phyloP scores from a whole-genome alignment of 1,140 invertebrate genomes.

The Atta cephalotes region DNA sequence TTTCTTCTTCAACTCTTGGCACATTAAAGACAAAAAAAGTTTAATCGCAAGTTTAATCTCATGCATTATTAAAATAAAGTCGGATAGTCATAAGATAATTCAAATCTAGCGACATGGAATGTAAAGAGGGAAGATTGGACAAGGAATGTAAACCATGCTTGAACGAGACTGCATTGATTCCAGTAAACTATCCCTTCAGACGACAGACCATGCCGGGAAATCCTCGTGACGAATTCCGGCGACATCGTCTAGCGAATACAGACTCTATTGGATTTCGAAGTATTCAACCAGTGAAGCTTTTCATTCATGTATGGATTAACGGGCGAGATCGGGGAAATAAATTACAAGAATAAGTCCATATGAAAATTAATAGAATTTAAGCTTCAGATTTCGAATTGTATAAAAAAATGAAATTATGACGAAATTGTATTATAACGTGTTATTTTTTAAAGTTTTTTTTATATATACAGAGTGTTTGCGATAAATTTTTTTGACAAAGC shows the following conservation, averaged over 20 bases:
- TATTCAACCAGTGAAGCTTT: slow-evolving; percentile 42
- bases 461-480: too few relatives aligned
- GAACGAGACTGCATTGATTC: slow-evolving; percentile 58
- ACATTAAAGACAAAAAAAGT: slow-evolving; percentile 58
- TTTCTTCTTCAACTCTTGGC: slow-evolving; percentile 31
- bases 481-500: too few relatives aligned
- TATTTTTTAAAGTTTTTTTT: too few relatives aligned
- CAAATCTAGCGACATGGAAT: slow-evolving; percentile 18
- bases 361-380: slow-evolving; percentile 1
- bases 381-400: not conserved
- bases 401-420: not conserved
- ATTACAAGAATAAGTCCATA: slow-evolving; percentile 31
- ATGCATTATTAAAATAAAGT: slow-evolving; percentile 50
- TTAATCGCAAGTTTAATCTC: slow-evolving; percentile 57
- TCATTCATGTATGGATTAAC: slow-evolving; percentile 35
- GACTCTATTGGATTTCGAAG: slow-evolving; percentile 50
- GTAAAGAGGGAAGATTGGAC: not conserved
- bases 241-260: slow-evolving; percentile 51
- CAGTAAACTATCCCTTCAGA: slow-evolving; percentile 51
- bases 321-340: slow-evolving; percentile 5
- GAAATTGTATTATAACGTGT: too few relatives aligned
- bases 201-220: slow-evolving; percentile 33
- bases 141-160: slow-evolving; percentile 51
- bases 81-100: slow-evolving; percentile 38
- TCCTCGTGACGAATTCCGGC: slow-evolving; percentile 51